Conservation (phyloP, 1,140 invertebrate species). For the Bombus sylvicola region DNA sequence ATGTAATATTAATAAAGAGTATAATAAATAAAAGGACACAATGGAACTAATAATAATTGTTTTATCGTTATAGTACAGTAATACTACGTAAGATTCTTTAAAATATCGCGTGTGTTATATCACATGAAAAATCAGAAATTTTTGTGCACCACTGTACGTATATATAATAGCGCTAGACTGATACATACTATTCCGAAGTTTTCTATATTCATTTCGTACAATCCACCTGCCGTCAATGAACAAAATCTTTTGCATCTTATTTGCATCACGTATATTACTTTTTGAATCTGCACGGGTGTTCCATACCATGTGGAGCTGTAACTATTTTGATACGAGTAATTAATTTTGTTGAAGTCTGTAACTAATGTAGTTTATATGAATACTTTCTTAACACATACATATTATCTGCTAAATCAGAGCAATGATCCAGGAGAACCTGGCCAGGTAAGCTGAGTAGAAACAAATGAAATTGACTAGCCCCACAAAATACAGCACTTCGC, state of each 20-base stretch:
- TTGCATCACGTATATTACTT: neutral
- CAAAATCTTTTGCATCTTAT: neutral
- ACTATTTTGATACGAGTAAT: neutral
- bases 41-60: too few relatives aligned
- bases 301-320: neutral
- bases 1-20: too few relatives aligned
- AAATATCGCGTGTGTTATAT: too few relatives aligned
- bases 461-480: neutral
- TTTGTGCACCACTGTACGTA: neutral
- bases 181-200: conserved; percentile 12
- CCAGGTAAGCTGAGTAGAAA: neutral
- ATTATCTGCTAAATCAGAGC: neutral
- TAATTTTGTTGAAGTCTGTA: rapidly evolving
- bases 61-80: too few relatives aligned
- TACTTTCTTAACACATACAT: neutral
- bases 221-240: neutral
- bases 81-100: too few relatives aligned
- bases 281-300: neutral
- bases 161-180: neutral
- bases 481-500: neutral
- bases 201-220: neutral
- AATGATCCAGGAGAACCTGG: neutral
- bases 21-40: too few relatives aligned
- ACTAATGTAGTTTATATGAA: neutral
- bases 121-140: neutral